A percentile compares a stretch with the other conserved stretches of the same genome.
Evolutionary conservation across 2,797 vertebrate species (phyloP).

Genomic region (Leptoclinus maculatus): DNA sequence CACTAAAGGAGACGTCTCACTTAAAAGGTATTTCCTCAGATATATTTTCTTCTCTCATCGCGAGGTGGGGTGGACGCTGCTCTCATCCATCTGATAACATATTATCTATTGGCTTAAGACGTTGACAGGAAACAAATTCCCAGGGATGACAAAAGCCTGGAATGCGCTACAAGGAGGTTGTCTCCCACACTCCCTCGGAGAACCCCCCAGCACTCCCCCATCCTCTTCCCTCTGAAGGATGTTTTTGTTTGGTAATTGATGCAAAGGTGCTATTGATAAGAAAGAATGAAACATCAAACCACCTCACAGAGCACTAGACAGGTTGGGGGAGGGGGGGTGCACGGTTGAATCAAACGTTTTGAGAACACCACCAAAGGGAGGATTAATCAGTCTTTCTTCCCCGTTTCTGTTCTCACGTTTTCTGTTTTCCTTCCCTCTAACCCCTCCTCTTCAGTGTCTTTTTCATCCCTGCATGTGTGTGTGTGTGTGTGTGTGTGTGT

Average conservation of each 20-base stretch:
- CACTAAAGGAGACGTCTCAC: slow-evolving; percentile 61
- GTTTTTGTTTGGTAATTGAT: slow-evolving; percentile 82
- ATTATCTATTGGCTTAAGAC: slow-evolving; percentile 79
- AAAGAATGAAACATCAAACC: slow-evolving; percentile 82
- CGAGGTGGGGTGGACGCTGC: slow-evolving; percentile 27
- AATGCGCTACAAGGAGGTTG: slow-evolving; percentile 77
- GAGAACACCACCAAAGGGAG: slow-evolving; percentile 77
- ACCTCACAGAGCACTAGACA: slow-evolving; percentile 60
- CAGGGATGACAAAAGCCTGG: slow-evolving; percentile 81
- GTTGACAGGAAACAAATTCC: slow-evolving; percentile 83
- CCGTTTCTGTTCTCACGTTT: slow-evolving; percentile 79
- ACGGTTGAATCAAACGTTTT: slow-evolving; percentile 57
- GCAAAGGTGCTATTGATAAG: slow-evolving; percentile 83
- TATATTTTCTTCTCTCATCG: slow-evolving; percentile 64
- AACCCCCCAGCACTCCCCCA: slow-evolving; percentile 47
- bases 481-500: slow-evolving; percentile 61
- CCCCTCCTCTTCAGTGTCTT: slow-evolving; percentile 66
- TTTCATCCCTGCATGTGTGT: slow-evolving; percentile 66
- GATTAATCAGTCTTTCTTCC: slow-evolving; percentile 82
- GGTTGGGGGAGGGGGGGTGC: slow-evolving; percentile 37
- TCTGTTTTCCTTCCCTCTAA: slow-evolving; percentile 75
- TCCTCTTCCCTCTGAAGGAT: slow-evolving; percentile 72
- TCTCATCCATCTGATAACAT: slow-evolving; percentile 72
- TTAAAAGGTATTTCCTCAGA: slow-evolving; percentile 74
- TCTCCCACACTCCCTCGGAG: slow-evolving; percentile 72